phyloP scores from a whole-genome alignment of 2,113 vertebrate genomes.

The Tonatia bakeri region DNA sequence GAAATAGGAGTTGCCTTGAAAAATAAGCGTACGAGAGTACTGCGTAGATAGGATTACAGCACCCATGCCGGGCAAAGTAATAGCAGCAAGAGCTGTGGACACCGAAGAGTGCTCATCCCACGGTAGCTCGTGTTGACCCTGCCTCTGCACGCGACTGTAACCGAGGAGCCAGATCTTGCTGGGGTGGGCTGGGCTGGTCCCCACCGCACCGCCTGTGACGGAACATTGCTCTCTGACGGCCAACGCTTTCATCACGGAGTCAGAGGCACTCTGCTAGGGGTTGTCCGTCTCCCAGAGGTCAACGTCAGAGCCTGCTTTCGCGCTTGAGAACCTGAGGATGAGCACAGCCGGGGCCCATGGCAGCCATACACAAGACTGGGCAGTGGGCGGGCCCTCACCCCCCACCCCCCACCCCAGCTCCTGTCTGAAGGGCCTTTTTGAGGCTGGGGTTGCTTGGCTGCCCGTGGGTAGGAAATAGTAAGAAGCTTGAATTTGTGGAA shows the following conservation, averaged over 20 bases:
- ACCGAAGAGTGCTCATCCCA: background rate
- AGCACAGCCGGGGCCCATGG: background rate
- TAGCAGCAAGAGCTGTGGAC: background rate
- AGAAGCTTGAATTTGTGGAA: background rate
- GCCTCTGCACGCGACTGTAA: background rate
- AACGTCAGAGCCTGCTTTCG: background rate
- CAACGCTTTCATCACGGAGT: background rate
- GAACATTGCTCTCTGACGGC: background rate
- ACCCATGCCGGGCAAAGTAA: background rate
- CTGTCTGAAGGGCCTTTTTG: background rate
- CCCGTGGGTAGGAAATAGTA: background rate
- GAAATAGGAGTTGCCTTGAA: background rate
- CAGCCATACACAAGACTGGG: background rate
- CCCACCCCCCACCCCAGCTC: background rate
- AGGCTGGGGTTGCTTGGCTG: background rate
- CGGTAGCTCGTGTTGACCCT: too few species aligned
- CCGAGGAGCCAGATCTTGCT: background rate
- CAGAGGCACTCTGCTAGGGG: background rate
- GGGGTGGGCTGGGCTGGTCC: background rate
- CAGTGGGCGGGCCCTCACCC: accelerated
- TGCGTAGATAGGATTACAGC: background rate
- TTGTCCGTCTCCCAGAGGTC: background rate
- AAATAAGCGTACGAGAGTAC: background rate
- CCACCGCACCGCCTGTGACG: background rate
- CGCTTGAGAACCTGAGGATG: background rate